A percentile compares a stretch with the other conserved stretches of the same genome.
Conservation (phyloP, 2,113 vertebrate species). For the Pandion haliaetus region DNA sequence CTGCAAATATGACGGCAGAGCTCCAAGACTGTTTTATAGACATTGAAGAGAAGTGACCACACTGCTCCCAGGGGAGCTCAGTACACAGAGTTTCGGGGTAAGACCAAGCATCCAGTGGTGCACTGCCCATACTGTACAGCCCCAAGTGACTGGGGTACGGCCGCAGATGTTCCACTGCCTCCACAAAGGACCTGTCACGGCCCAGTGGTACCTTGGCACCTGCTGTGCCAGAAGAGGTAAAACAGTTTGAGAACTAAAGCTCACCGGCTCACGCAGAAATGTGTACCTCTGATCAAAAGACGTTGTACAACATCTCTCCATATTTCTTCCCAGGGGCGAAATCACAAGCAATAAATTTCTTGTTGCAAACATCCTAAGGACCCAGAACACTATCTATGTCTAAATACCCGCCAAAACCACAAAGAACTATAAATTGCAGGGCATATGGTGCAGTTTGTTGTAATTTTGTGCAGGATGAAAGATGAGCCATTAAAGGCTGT, state of each 20-base stretch:
- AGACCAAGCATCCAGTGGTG: not conserved
- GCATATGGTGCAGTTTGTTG: accelerated
- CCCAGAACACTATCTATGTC: not conserved
- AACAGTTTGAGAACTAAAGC: not conserved
- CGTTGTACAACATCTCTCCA: not conserved
- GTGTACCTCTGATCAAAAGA: not conserved
- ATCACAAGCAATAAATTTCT: not conserved
- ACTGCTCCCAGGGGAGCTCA: not conserved
- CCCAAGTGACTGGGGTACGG: not conserved
- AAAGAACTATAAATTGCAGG: not conserved
- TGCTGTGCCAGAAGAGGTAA: not conserved
- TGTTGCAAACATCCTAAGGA: not conserved
- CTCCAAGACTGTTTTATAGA: not conserved
- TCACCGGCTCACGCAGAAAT: accelerated
- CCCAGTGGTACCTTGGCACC: not conserved
- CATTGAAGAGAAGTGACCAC: not conserved
- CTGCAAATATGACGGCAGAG: not conserved
- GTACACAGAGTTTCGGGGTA: not conserved
- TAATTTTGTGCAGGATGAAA: not conserved
- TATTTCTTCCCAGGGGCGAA: not conserved
- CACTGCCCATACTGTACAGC: not conserved
- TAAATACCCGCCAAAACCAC: not conserved
- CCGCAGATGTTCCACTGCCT: not conserved
- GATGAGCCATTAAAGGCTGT: not conserved
- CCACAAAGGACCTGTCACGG: not conserved